These are phyloP conservation scores for Torymus aiolomorphi DNA, from an alignment of 2,888 invertebrate genomes.

Conservation along the genomic window DNA sequence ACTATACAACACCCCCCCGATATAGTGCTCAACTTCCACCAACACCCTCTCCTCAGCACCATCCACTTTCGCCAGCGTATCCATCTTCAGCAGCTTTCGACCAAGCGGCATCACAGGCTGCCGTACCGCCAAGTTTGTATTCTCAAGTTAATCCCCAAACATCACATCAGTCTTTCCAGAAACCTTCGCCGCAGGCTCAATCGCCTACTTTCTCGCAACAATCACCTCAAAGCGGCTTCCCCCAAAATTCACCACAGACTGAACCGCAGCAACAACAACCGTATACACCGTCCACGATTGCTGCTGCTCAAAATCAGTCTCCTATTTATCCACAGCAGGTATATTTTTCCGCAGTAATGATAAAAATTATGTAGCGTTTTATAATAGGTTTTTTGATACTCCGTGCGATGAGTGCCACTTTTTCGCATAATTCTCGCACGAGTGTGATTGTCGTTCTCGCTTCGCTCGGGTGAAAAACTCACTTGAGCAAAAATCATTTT, in stretches of 20 bases:
- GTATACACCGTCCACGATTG: conserved; percentile 30
- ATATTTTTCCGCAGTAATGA: neutral
- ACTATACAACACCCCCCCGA: conserved; percentile 75
- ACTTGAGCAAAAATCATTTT: too few relatives aligned
- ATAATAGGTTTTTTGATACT: too few relatives aligned
- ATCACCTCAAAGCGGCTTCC: conserved; percentile 65
- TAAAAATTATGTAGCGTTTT: neutral
- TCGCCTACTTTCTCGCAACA: conserved; percentile 65
- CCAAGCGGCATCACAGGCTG: conserved; percentile 58
- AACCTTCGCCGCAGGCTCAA: conserved; percentile 66
- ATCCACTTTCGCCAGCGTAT: conserved; percentile 79
- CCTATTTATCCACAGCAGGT: conserved; percentile 66
- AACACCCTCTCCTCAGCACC: conserved; percentile 79
- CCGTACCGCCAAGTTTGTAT: conserved; percentile 63
- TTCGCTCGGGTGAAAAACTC: too few relatives aligned
- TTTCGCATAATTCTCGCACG: too few relatives aligned
- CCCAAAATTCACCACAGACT: conserved; percentile 63
- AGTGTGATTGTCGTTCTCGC: too few relatives aligned
- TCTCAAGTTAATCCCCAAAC: conserved; percentile 66
- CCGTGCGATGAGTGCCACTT: too few relatives aligned
- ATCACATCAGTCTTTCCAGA: conserved; percentile 68
- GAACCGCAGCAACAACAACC: conserved; percentile 54
- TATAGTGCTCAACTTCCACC: conserved; percentile 87
- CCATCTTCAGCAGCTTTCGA: conserved; percentile 77
- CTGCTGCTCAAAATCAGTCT: conserved; percentile 63